Base-by-base conservation (phyloP, 92 coral and sea anemone species). In the Meandrina meandrites region DNA sequence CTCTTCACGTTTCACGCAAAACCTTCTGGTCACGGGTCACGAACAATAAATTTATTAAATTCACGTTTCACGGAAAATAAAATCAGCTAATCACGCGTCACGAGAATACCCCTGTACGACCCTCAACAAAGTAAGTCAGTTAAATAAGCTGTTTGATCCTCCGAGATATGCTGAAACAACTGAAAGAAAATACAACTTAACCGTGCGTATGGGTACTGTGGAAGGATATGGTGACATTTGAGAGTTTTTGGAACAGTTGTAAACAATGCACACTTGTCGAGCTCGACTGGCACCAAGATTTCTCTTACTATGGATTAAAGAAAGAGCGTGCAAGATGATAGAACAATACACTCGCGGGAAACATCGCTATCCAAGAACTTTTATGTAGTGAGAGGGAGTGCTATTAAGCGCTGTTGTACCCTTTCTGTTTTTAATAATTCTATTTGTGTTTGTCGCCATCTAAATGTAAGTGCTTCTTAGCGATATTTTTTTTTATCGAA, bases 331-430 rank as follows among this genome's bases (percentile, higher is more conserved):
- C 24, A 30, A 32, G 24, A 1, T 17, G 42, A 9, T 34, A 17
- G 47, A 8, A 24, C 6, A 60, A 5, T 24, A 6, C 15, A 27
- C 14, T 7, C 3, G 64, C 22, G 24, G 7, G 3, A 45, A 48
- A 48, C 53, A 48, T 48, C 53, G 12, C 22, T 8, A 24, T 57
- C n/a, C 24, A 60, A 60, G 67, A 7, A 22, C 0, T 60, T 48
- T 8, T 48, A 24, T 37, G 12, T 50, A n/a, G 12, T 1, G 62
- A 24, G 21, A 50, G 58, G 60, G 89, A 93, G 95, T 86, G 91
- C 93, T 90, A 34, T 79, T 91, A n/a, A 82, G 94, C 87, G 87
- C 96, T 91, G n/a, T 40, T 42, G 21, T 67, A 42, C 40, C 83
- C 70, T 58, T 47, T 71, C 47, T 32, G 28, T 60, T n/a, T n/a